A percentile compares a stretch with the other conserved stretches of the same genome.
These are phyloP conservation scores for Drosophila melanogaster DNA, from an alignment of 1,140 invertebrate species.

Conservation along the genomic window Release_6_plus_ISO1_MT NT_033777.3:14803001-14803500, in stretches of 20 bases:
- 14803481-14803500: conserved; percentile 67
- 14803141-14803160: conserved; percentile 51
- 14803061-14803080: conserved; percentile 50
- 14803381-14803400: conserved; percentile 63
- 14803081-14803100: conserved; percentile 56
- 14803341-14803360: conserved; percentile 63
- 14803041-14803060: conserved; percentile 82
- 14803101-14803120: conserved; percentile 52
- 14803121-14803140: conserved; percentile 53
- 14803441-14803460: conserved; percentile 53
- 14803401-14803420: conserved; percentile 52
- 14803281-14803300: conserved; percentile 64
- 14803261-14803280: conserved; percentile 65
- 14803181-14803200: not conserved
- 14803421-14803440: conserved; percentile 73
- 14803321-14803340: conserved; percentile 60
- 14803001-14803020: conserved; percentile 85
- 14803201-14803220: not conserved
- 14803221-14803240: conserved; percentile 42
- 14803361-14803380: conserved; percentile 62
- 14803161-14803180: conserved; percentile 54
- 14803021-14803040: conserved; percentile 81
- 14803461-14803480: conserved; percentile 50
- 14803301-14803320: conserved; percentile 75
- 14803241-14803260: conserved; percentile 63